These are phyloP conservation scores for Cuculus canorus DNA, from an alignment of 2,797 vertebrate species.

Conservation along the genomic window DNA sequence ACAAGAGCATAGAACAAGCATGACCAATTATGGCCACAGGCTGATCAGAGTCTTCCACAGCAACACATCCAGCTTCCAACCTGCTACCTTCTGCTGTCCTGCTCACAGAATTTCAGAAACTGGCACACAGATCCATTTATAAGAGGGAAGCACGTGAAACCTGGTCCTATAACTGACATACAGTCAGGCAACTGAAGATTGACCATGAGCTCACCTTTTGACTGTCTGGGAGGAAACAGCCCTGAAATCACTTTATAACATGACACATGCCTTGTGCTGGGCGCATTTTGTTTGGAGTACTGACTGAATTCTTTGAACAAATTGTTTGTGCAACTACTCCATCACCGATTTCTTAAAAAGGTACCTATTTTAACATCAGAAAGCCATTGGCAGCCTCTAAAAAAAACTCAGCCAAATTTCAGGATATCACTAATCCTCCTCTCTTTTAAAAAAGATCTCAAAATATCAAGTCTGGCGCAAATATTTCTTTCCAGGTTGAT, in stretches of 20 bases:
- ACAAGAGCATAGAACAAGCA: neutral
- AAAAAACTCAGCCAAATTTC: neutral
- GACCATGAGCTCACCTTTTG: fast-evolving
- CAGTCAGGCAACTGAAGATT: neutral
- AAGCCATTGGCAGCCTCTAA: neutral
- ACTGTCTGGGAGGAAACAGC: fast-evolving
- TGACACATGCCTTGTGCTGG: fast-evolving
- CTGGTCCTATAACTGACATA: neutral
- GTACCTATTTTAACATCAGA: neutral
- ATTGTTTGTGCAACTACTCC: neutral
- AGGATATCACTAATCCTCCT: neutral
- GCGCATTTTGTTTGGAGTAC: neutral
- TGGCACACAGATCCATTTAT: fast-evolving
- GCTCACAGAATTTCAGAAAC: fast-evolving
- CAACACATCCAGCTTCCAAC: neutral
- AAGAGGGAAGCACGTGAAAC: neutral
- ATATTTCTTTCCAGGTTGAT: neutral
- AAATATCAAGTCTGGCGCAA: neutral
- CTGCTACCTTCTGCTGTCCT: neutral
- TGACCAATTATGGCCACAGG: conserved; percentile 44
- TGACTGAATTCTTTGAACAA: neutral
- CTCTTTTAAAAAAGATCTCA: neutral
- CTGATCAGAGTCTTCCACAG: fast-evolving
- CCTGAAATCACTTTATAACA: neutral
- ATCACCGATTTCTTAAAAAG: neutral